Evolutionary conservation across 2,113 vertebrate species (phyloP).

Genomic region (Callorhinus ursinus): DNA sequence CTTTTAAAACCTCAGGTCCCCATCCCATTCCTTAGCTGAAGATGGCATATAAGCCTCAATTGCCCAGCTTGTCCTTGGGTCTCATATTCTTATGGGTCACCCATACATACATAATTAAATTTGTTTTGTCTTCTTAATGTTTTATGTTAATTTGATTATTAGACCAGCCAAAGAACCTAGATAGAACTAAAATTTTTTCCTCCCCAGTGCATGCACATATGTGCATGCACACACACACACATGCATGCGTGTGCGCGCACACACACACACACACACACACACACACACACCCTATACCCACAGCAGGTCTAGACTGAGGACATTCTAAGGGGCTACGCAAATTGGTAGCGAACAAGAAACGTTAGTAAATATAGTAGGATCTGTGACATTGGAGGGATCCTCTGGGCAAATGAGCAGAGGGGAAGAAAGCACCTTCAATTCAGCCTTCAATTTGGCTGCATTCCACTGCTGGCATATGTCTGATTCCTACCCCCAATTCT

Average conservation of each 20-base stretch:
- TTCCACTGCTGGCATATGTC: not conserved
- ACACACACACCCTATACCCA: not conserved
- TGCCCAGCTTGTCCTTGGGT: not conserved
- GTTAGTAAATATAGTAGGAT: not conserved
- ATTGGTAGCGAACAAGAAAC: not conserved
- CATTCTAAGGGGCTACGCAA: not conserved
- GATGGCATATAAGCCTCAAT: not conserved
- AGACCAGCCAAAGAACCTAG: not conserved
- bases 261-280: not conserved
- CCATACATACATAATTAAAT: not conserved
- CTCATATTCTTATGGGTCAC: not conserved
- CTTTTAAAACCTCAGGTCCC: not conserved
- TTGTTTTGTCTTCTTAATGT: not conserved
- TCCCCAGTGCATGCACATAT: not conserved
- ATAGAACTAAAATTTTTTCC: not conserved
- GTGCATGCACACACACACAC: rapidly evolving
- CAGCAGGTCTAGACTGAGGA: not conserved
- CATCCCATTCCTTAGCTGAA: not conserved
- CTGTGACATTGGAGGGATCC: not conserved
- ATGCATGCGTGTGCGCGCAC: not conserved
- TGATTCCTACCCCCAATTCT: not conserved
- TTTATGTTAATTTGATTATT: not conserved
- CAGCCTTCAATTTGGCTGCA: not conserved
- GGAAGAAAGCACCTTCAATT: not conserved
- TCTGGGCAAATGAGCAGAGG: not conserved